phyloP scores from a whole-genome alignment of 2,888 invertebrate species.

The Limnephilus rhombicus region DNA sequence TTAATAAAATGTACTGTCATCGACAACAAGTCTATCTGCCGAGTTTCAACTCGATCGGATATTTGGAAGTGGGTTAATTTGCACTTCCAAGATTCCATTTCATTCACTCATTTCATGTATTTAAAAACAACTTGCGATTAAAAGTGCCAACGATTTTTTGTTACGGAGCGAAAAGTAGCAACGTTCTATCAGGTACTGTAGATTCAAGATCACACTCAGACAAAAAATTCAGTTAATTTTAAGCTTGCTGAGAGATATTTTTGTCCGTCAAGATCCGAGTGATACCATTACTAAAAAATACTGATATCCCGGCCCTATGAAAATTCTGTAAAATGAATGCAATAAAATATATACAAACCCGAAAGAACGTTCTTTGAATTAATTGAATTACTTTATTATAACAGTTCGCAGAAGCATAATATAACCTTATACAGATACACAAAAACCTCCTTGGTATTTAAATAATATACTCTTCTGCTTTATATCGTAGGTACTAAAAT shows the following conservation, averaged over 20 bases:
- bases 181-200: neutral
- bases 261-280: no score
- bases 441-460: neutral
- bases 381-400: constrained; percentile 13
- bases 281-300: neutral
- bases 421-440: neutral
- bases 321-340: neutral
- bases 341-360: neutral
- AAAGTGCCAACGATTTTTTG: neutral
- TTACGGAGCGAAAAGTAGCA: neutral
- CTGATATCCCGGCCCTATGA: neutral
- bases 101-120: no score
- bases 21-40: no score
- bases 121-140: no score
- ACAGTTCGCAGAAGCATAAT: neutral
- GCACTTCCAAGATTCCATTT: no score
- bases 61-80: no score
- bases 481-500: neutral
- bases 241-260: no score
- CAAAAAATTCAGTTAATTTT: neutral
- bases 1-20: no score
- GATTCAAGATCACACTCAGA: neutral
- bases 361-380: neutral
- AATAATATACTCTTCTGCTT: neutral
- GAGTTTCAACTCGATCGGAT: no score